Percentiles rank a stretch among this genome's conserved stretches.
phyloP scores from a whole-genome alignment of 2,113 vertebrate genomes.

The Polypterus bichir region DNA sequence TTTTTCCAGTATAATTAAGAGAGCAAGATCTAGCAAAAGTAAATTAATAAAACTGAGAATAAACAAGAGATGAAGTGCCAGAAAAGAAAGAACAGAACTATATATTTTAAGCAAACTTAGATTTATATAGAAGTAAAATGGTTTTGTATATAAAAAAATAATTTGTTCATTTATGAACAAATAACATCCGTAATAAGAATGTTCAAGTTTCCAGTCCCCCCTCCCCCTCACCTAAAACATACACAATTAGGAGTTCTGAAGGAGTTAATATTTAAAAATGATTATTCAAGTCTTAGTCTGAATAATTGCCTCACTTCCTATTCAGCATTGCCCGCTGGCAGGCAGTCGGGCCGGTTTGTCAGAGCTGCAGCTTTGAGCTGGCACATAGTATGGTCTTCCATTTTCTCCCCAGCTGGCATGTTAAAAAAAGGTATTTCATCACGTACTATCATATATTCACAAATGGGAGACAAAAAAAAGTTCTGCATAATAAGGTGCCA shows the following conservation, averaged over 20 bases:
- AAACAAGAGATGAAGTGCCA: no score
- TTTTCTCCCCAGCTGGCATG: constrained; percentile 10
- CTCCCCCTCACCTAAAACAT: neutral
- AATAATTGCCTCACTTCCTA: neutral
- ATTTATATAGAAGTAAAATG: no score
- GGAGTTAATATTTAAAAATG: neutral
- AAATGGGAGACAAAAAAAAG: neutral
- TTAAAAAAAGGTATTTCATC: constrained; percentile 30
- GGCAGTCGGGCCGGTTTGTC: neutral
- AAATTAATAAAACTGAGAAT: no score
- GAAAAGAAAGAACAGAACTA: no score
- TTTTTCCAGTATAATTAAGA: no score
- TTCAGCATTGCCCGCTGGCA: neutral
- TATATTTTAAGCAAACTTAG: no score
- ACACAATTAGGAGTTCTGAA: neutral
- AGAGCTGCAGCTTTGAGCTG: neutral
- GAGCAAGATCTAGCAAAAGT: no score
- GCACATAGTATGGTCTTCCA: constrained; percentile 10
- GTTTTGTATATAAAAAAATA: no score
- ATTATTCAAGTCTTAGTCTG: neutral
- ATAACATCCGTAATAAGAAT: no score
- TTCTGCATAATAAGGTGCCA: constrained; percentile 13
- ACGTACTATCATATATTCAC: constrained; percentile 9
- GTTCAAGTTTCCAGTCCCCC: no score
- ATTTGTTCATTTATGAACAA: no score